These are phyloP conservation scores for Caenorhabditis becei DNA, from an alignment of 2,888 invertebrate genomes.

Conservation along the genomic window DNA sequence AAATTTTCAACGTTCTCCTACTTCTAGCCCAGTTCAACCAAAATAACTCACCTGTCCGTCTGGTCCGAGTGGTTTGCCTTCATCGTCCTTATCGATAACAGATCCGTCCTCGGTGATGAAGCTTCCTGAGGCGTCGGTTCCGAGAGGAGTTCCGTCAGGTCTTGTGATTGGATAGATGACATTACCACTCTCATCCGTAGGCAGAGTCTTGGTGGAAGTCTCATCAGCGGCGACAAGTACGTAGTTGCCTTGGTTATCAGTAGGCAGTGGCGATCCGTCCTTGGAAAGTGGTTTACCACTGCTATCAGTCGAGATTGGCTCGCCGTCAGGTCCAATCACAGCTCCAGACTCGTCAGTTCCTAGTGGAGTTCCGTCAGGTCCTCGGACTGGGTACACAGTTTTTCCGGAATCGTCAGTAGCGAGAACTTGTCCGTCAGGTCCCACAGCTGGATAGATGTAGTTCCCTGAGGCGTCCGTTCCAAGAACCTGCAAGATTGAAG, in stretches of 20 bases:
- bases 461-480: conserved; percentile 50
- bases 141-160: conserved; percentile 65
- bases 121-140: conserved; percentile 62
- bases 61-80: conserved; percentile 63
- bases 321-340: conserved; percentile 55
- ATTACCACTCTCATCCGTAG: conserved; percentile 24
- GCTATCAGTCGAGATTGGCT: conserved; percentile 58
- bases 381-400: conserved; percentile 42
- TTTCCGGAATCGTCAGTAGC: conserved; percentile 47
- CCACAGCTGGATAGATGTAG: conserved; percentile 27
- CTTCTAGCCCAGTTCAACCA: too few relatives aligned
- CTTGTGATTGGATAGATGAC: conserved; percentile 40
- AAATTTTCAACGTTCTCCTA: too few relatives aligned
- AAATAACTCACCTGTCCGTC: too few relatives aligned
- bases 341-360: conserved; percentile 63
- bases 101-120: conserved; percentile 61
- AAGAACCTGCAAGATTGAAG: conserved; percentile 48
- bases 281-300: conserved; percentile 33
- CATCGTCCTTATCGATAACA: conserved; percentile 50
- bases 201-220: conserved; percentile 6
- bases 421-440: conserved; percentile 54
- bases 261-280: conserved; percentile 65
- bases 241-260: conserved; percentile 62
- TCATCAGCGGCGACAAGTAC: conserved; percentile 31
- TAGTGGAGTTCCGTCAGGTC: conserved; percentile 61